phyloP scores from a whole-genome alignment of 2,797 vertebrate genomes.

The Falco novaeseelandiae region DNA sequence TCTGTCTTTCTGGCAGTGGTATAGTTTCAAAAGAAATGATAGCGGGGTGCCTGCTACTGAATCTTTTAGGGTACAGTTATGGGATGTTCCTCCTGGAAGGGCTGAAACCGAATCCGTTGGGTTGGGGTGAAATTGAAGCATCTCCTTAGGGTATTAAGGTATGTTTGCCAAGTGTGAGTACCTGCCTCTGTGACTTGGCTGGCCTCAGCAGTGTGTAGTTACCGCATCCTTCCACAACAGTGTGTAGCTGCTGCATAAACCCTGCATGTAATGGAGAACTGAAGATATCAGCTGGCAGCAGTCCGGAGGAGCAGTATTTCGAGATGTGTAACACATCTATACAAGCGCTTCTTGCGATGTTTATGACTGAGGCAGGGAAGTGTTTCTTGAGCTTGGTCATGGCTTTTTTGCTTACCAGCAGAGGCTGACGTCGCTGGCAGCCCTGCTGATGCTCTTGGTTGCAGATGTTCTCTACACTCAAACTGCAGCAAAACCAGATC shows the following conservation, averaged over 20 bases:
- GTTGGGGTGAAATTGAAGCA: background rate
- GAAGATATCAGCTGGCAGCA: background rate
- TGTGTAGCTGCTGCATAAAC: background rate
- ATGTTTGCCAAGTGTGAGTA: background rate
- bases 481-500: background rate
- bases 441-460: background rate
- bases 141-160: background rate
- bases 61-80: background rate
- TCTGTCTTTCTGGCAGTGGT: background rate
- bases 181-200: background rate
- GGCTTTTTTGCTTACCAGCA: background rate
- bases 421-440: background rate
- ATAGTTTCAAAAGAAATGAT: background rate
- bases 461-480: background rate
- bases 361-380: background rate
- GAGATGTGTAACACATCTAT: background rate
- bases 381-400: background rate
- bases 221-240: background rate
- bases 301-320: background rate
- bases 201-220: background rate
- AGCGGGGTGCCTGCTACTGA: background rate
- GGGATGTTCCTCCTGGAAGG: background rate
- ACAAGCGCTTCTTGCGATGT: background rate
- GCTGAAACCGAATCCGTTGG: background rate
- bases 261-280: background rate